phyloP scores from a whole-genome alignment of 2,888 invertebrate species.

The Lypha dubia region DNA sequence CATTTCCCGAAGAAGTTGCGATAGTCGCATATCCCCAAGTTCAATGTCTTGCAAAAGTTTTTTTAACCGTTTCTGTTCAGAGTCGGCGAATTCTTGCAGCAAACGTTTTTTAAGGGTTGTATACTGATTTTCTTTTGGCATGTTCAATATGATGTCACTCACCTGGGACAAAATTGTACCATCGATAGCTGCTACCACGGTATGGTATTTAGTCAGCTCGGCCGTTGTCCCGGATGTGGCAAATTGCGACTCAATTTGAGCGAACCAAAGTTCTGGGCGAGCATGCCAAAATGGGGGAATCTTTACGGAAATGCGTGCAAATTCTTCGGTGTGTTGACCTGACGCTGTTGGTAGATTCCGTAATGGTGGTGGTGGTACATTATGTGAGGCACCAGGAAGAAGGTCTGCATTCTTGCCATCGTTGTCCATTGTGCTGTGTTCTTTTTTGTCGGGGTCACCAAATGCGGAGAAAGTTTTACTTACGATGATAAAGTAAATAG shows the following conservation, averaged over 20 bases:
- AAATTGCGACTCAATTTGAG: slow-evolving; percentile 73
- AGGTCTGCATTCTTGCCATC: too few species aligned
- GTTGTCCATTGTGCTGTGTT: not conserved
- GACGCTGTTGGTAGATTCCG: too few species aligned
- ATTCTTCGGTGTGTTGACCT: not conserved
- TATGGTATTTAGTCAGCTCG: slow-evolving; percentile 74
- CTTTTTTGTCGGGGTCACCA: slow-evolving; percentile 35
- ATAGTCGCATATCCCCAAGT: slow-evolving; percentile 75
- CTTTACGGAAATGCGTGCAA: slow-evolving; percentile 24
- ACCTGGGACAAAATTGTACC: slow-evolving; percentile 73
- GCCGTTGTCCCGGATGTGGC: slow-evolving; percentile 63
- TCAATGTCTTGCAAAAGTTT: slow-evolving; percentile 73
- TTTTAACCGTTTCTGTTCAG: slow-evolving; percentile 70
- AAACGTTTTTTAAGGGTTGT: slow-evolving; percentile 71
- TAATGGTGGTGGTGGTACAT: too few species aligned
- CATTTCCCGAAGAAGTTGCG: slow-evolving; percentile 75
- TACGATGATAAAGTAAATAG: too few species aligned
- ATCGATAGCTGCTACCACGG: slow-evolving; percentile 74
- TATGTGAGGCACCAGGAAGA: too few species aligned
- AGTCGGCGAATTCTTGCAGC: slow-evolving; percentile 73
- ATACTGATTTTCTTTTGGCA: slow-evolving; percentile 67
- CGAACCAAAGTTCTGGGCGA: slow-evolving; percentile 22
- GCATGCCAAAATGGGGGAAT: slow-evolving; percentile 37
- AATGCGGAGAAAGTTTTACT: too few species aligned
- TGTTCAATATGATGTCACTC: slow-evolving; percentile 73